Evolutionary conservation across 2,888 invertebrate genomes (phyloP).

Genomic region (Erebia palarica): DNA sequence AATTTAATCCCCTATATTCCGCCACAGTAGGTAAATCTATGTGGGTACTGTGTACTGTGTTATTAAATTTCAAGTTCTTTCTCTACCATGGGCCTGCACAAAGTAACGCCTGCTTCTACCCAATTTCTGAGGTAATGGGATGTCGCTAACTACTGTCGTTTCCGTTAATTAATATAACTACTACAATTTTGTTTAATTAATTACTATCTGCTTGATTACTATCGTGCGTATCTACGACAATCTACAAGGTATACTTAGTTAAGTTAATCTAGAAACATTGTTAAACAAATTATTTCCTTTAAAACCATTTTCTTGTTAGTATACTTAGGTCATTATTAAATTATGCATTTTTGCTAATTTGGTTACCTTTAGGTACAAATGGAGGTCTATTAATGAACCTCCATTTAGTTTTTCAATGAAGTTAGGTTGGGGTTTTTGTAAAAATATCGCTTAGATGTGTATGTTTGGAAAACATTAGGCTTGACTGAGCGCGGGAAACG

Average conservation of each 20-base stretch:
- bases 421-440: too few relatives aligned
- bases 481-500: conserved; percentile 2
- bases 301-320: conserved; percentile 5
- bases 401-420: too few relatives aligned
- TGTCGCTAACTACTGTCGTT: too few relatives aligned
- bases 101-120: too few relatives aligned
- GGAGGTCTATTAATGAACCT: too few relatives aligned
- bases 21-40: too few relatives aligned
- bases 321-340: background rate
- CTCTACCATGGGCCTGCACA: too few relatives aligned
- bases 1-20: too few relatives aligned
- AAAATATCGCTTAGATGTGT: too few relatives aligned
- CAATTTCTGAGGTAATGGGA: too few relatives aligned
- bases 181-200: background rate
- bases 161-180: background rate
- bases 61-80: too few relatives aligned
- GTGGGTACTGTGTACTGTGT: too few relatives aligned
- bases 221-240: conserved; percentile 9
- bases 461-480: background rate
- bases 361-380: background rate
- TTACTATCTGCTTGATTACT: conserved; percentile 4
- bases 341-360: background rate
- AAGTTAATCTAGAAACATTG: background rate
- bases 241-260: conserved; percentile 3
- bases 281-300: conserved; percentile 12